Evolutionary conservation across 2,888 invertebrate species (phyloP), one percentile per base, ranked within the genome.

Genomic region (Tetheella fluctuosa): DNA sequence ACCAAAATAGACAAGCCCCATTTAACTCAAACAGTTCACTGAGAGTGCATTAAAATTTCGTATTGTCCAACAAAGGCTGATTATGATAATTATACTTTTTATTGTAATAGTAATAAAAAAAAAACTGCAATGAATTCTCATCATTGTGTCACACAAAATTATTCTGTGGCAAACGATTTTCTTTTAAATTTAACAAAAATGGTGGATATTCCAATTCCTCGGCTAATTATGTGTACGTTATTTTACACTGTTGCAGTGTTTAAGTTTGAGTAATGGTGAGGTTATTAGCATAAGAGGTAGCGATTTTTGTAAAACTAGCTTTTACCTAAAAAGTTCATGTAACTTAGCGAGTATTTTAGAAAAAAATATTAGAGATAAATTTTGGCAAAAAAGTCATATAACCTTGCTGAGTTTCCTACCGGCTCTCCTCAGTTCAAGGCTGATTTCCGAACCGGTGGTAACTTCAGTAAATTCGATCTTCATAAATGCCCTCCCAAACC

Each of bases 121-220:
- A 58, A 58, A 54, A 53, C 58, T 60, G 57, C 69, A 57, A 65
- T 70, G 66, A 61, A 62, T 74, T 76, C 74, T 62, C 76, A 74
- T 61, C 69, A 70, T 74, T 74, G 76, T 74, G 66, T 71, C 54
- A 20, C 55, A 58, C 57, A 10, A 67, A 65, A 70, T 71, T 69
- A 63, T 68, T 80, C 67, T 65, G 71, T 62, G 66, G 59, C 69
- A 73, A 74, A 77, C 71, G 74, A 83, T 81, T 86, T 84, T 77
- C 79, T 82, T 80, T 79, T 69, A 69, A 69, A 79, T 80, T 81
- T 83, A 84, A 81, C 79, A 74, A 70, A 71, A 80, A 80, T 76
- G 74, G 74, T 72, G 64, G 39, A 39, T 76, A 82, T 77, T 78
- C 79, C 80, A 85, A 86, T 87, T 86, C 83, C 84, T 78, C 76